Conservation (phyloP, 2,888 invertebrate species). For the Hirudinaria manillensis region DNA sequence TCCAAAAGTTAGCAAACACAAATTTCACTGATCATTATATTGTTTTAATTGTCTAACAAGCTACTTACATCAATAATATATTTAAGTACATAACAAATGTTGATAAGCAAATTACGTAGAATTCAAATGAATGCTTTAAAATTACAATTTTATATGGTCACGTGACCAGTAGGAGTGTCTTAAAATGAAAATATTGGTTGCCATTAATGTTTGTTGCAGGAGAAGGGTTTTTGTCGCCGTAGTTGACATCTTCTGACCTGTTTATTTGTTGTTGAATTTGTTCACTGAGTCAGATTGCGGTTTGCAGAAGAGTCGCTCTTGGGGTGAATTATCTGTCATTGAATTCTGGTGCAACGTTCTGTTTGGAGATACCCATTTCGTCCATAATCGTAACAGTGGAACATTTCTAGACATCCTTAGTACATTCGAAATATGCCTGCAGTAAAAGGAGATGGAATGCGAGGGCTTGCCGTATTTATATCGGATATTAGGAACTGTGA, state of each 20-base stretch:
- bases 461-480: conserved; percentile 99
- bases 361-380: no score
- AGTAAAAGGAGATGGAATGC: conserved; percentile 99
- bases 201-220: conserved; percentile 2
- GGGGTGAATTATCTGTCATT: not conserved
- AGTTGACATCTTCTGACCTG: not conserved
- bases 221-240: not conserved
- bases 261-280: not conserved
- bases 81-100: no score
- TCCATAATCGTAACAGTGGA: no score
- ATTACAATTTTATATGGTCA: conserved; percentile 16
- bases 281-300: not conserved
- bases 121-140: not conserved
- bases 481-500: conserved; percentile 99
- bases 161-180: conserved; percentile 33
- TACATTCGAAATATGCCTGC: conserved; percentile 72
- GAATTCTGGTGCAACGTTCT: not conserved
- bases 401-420: no score
- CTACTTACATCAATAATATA: no score
- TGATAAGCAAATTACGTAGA: no score
- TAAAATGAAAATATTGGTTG: conserved; percentile 21
- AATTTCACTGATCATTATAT: no score
- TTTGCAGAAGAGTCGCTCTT: conserved; percentile 9
- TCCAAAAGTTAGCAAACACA: no score
- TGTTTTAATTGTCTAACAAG: no score